Percentiles rank a stretch among this genome's conserved stretches.
These are phyloP conservation scores for Pseudorectes ferrugineus DNA, from an alignment of 2,113 vertebrate species.

Conservation along the genomic window DNA sequence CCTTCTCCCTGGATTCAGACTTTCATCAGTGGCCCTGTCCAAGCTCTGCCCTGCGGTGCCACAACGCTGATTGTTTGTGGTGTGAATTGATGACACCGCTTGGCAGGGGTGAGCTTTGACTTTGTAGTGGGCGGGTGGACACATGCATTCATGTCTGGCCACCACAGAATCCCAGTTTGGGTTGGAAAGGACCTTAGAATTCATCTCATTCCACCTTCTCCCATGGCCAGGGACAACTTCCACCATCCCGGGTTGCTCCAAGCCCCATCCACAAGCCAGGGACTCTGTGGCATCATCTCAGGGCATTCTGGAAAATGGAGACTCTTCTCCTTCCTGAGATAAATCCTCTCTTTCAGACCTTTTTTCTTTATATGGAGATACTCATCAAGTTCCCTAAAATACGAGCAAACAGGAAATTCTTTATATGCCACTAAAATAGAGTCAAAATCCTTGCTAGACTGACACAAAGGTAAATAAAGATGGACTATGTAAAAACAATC, in stretches of 20 bases:
- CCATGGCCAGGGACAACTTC: neutral
- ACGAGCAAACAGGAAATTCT: neutral
- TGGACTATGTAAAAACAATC: neutral
- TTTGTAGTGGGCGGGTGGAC: neutral
- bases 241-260: neutral
- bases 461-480: neutral
- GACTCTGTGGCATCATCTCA: neutral
- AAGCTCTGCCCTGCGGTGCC: neutral
- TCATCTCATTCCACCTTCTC: no score
- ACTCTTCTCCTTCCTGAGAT: neutral
- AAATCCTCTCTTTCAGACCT: neutral
- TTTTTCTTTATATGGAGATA: neutral
- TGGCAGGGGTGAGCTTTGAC: neutral
- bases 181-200: neutral
- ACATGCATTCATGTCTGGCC: neutral
- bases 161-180: neutral
- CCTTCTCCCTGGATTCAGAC: neutral
- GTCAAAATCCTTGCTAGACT: neutral
- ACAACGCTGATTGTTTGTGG: fast-evolving
- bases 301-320: neutral
- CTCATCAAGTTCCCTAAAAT: neutral
- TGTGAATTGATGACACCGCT: neutral
- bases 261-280: fast-evolving
- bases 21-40: neutral
- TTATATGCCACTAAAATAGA: neutral